These are phyloP conservation scores for Pocillopora damicornis DNA, from an alignment of 64 coral and sea anemone genomes.

Conservation along the genomic window DNA sequence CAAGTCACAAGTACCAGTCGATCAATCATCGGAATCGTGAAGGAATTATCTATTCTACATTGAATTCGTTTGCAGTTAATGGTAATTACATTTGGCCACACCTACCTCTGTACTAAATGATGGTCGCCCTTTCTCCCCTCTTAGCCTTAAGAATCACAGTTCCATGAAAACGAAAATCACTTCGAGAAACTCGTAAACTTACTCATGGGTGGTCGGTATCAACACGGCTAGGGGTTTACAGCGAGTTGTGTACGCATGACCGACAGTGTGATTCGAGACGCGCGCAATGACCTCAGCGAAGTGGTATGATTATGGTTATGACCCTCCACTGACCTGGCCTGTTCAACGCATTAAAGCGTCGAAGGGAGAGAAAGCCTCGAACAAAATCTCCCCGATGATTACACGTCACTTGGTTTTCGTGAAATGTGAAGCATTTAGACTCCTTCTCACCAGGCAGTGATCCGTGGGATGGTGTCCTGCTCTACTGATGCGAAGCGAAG, in stretches of 20 bases:
- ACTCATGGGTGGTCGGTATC: conserved; percentile 21
- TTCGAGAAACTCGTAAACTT: neutral
- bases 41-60: neutral
- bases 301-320: conserved; percentile 8
- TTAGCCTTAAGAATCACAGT: neutral
- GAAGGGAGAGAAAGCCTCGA: neutral
- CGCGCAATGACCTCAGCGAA: conserved; percentile 18
- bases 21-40: neutral
- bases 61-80: neutral
- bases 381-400: neutral
- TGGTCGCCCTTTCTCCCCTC: neutral
- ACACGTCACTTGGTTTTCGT: neutral
- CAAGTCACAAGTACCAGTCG: neutral
- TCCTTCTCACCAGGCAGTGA: neutral
- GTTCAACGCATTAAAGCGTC: neutral
- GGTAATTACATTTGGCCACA: neutral
- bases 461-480: neutral
- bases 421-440: neutral
- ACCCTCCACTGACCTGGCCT: conserved; percentile 6
- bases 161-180: neutral
- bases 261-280: conserved; percentile 11
- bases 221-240: neutral
- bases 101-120: neutral
- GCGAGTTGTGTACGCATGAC: conserved; percentile 2
- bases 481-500: neutral